These are phyloP conservation scores for Morpho deidamia DNA, from an alignment of 2,888 invertebrate genomes.

Conservation along the genomic window DNA sequence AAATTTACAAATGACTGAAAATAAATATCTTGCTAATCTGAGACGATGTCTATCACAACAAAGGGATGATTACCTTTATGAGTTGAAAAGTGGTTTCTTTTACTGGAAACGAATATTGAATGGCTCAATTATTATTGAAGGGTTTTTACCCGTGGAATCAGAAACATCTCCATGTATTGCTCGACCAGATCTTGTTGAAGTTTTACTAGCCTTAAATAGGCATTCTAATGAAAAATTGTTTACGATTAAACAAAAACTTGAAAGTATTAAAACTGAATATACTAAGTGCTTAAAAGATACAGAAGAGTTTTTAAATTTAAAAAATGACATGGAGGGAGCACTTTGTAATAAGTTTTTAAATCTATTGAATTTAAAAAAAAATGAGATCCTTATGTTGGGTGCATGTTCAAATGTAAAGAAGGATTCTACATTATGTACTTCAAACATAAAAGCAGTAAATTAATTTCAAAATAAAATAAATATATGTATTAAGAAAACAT, in stretches of 20 bases:
- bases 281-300: slow-evolving; percentile 51
- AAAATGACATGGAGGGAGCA: slow-evolving; percentile 57
- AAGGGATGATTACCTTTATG: slow-evolving; percentile 44
- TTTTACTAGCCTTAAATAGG: slow-evolving; percentile 45
- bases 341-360: slow-evolving; percentile 51
- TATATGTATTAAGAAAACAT: too few species aligned
- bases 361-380: slow-evolving; percentile 38
- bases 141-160: slow-evolving; percentile 52
- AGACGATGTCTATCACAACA: slow-evolving; percentile 43
- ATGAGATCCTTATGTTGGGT: slow-evolving; percentile 17
- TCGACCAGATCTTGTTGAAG: slow-evolving; percentile 47
- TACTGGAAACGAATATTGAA: slow-evolving; percentile 53
- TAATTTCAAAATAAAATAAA: background rate
- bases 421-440: background rate
- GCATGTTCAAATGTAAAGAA: background rate
- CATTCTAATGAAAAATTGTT: slow-evolving; percentile 40
- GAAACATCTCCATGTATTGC: slow-evolving; percentile 31
- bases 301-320: slow-evolving; percentile 54
- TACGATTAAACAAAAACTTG: slow-evolving; percentile 33
- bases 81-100: slow-evolving; percentile 56
- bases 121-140: slow-evolving; percentile 44
- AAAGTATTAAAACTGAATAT: slow-evolving; percentile 42
- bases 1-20: slow-evolving; percentile 44
- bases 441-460: background rate
- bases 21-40: slow-evolving; percentile 38